Percentiles rank a stretch among this genome's conserved stretches.
These are phyloP conservation scores for Psammodynastes pulverulentus DNA, from an alignment of 2,113 vertebrate species.

Conservation along the genomic window DNA sequence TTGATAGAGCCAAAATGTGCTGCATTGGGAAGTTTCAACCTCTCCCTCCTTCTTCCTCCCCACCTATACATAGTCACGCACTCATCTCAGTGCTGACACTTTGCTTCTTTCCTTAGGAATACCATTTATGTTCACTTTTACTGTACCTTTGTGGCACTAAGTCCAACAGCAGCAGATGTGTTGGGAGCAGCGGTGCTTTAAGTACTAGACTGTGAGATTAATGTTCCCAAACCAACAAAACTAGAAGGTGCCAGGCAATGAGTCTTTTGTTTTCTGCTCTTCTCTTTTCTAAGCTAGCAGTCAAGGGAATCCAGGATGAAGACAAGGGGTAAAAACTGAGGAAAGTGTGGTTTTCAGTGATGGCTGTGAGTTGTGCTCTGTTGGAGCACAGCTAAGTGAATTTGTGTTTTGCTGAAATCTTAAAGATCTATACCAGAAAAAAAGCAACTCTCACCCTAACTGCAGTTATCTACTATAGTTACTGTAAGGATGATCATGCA, in stretches of 20 bases:
- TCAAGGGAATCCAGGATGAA: not conserved
- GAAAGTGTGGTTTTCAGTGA: not conserved
- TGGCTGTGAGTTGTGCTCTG: not conserved
- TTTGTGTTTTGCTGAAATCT: not conserved
- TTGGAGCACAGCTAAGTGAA: not conserved
- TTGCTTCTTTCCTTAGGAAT: conserved; percentile 17
- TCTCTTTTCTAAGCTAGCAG: not conserved
- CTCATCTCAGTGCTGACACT: not conserved
- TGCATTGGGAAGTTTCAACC: not conserved
- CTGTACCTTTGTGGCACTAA: not conserved
- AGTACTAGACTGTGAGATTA: conserved; percentile 8
- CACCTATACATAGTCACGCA: not conserved
- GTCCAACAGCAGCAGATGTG: conserved; percentile 24
- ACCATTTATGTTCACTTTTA: conserved; percentile 21
- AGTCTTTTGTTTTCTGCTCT: not conserved
- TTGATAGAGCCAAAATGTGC: not conserved
- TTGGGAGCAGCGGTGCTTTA: conserved; percentile 9
- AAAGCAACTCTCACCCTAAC: not conserved
- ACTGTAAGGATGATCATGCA: not conserved
- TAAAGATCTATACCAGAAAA: not conserved
- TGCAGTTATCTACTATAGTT: not conserved
- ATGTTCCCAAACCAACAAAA: conserved; percentile 29
- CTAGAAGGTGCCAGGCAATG: not conserved
- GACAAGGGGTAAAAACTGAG: not conserved
- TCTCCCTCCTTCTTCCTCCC: not conserved